phyloP scores from a whole-genome alignment of 2,113 vertebrate genomes.

The Mirounga angustirostris region DNA sequence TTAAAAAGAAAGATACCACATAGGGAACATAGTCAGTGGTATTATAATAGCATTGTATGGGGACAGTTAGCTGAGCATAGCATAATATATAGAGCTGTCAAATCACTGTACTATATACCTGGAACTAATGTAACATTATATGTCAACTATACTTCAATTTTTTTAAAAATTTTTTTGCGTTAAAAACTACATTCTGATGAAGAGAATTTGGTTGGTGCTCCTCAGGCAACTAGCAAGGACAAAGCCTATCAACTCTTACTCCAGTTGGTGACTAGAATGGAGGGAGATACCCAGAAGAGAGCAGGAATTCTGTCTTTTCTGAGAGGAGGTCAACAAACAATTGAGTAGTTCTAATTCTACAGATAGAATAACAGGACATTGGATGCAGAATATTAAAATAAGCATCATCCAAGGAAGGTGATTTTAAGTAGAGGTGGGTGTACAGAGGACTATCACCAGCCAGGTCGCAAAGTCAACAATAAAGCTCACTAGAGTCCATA shows the following conservation, averaged over 20 bases:
- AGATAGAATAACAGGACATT: not conserved
- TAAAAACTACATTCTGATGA: not conserved
- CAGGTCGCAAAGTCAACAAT: not conserved
- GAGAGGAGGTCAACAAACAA: not conserved
- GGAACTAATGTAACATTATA: not conserved
- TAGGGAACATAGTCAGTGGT: not conserved
- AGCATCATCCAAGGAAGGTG: not conserved
- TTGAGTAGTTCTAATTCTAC: not conserved
- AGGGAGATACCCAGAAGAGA: not conserved
- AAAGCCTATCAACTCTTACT: not conserved
- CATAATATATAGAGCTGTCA: not conserved
- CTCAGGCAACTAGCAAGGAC: not conserved
- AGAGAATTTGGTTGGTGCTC: not conserved
- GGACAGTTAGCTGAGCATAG: not conserved
- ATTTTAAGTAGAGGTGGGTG: not conserved
- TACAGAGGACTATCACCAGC: not conserved
- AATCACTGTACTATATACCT: not conserved
- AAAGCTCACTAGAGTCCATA: not conserved
- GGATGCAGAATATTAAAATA: not conserved
- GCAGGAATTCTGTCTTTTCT: not conserved
- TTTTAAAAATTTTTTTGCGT: not conserved
- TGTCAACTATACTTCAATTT: not conserved
- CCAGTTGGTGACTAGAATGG: not conserved
- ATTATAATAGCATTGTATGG: not conserved
- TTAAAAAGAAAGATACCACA: not conserved